phyloP scores from a whole-genome alignment of 2,888 invertebrate genomes.

The Lamproptera curius region DNA sequence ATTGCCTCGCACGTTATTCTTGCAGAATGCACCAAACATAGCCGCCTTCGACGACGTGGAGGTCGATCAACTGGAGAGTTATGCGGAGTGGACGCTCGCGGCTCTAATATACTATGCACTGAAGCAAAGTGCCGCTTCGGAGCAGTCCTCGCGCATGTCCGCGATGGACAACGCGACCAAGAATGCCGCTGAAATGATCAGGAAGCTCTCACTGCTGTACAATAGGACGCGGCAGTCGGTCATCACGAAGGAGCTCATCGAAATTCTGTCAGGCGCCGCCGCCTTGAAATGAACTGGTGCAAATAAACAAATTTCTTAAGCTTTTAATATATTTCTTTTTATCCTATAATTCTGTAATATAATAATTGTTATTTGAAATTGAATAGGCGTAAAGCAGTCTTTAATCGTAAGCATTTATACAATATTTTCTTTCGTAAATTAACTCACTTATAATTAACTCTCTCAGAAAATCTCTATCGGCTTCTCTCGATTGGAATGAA shows the following conservation, averaged over 20 bases:
- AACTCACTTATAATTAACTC: too few relatives aligned
- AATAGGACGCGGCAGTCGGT: slow-evolving; percentile 90
- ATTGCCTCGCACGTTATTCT: neutral
- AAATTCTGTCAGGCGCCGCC: slow-evolving; percentile 94
- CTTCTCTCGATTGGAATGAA: too few relatives aligned
- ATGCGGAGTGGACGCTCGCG: slow-evolving; percentile 85
- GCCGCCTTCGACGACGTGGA: slow-evolving; percentile 85
- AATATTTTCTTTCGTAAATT: too few relatives aligned
- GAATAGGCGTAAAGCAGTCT: too few relatives aligned
- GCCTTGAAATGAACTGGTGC: slow-evolving; percentile 80
- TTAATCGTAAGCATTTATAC: too few relatives aligned
- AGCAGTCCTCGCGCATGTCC: slow-evolving; percentile 89
- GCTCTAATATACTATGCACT: slow-evolving; percentile 84
- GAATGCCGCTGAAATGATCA: slow-evolving; percentile 90
- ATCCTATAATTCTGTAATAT: too few relatives aligned
- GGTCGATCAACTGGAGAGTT: slow-evolving; percentile 80
- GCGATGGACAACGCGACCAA: slow-evolving; percentile 91
- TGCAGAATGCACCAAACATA: slow-evolving; percentile 79
- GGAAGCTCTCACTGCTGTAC: slow-evolving; percentile 84
- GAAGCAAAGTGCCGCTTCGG: slow-evolving; percentile 86
- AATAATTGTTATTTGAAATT: too few relatives aligned
- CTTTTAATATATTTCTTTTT: too few relatives aligned
- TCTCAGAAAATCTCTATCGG: too few relatives aligned
- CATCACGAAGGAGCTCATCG: slow-evolving; percentile 92
- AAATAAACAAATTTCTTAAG: too few relatives aligned